A percentile compares a stretch with the other conserved stretches of the same genome.
These are phyloP conservation scores for Platanista minor DNA, from an alignment of 2,113 vertebrate genomes.

Conservation along the genomic window DNA sequence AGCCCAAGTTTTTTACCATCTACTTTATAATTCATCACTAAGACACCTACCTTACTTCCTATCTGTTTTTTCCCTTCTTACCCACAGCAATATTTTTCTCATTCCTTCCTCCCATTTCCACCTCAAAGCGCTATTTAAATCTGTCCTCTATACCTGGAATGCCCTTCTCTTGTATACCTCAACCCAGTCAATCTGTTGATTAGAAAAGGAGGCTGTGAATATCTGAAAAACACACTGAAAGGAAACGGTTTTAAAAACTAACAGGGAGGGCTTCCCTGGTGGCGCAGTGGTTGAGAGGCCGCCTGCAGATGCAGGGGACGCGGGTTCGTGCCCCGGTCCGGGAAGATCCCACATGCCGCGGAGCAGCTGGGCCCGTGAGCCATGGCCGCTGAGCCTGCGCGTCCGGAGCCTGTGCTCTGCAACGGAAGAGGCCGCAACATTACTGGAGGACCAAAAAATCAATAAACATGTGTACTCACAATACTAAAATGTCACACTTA, in stretches of 20 bases:
- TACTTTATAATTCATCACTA: neutral
- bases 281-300: no score
- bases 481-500: slow-evolving; percentile 25
- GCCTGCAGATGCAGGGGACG: no score
- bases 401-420: no score
- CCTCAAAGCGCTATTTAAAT: neutral
- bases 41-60: neutral
- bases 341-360: no score
- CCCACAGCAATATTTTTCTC: neutral
- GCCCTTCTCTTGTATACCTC: neutral
- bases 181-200: neutral
- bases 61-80: neutral
- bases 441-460: neutral
- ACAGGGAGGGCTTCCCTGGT: no score
- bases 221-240: neutral
- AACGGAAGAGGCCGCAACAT: no score
- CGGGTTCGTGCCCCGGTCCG: no score
- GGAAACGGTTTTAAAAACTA: neutral
- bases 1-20: neutral
- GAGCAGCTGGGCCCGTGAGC: no score
- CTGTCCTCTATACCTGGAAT: neutral
- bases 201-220: neutral
- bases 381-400: no score
- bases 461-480: slow-evolving; percentile 29
- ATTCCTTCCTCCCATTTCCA: neutral